Conservation (phyloP, 2,797 vertebrate species). For the Anomalospiza imberbis region DNA sequence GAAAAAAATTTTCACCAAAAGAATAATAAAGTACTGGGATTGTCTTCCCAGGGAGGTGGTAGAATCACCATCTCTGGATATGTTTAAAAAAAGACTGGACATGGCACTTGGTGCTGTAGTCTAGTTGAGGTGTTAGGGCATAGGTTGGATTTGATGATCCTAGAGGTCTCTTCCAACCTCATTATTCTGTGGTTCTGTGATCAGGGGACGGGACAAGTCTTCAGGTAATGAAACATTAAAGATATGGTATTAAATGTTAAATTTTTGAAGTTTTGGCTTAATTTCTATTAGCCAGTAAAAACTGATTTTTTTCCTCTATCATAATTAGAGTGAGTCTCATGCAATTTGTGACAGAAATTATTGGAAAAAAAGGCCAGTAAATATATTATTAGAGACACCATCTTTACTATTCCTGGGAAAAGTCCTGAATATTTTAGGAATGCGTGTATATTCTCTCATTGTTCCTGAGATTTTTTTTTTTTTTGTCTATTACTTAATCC, state of each 20-base stretch:
- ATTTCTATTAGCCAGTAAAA: neutral
- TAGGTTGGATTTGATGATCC: no score
- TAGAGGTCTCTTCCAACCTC: no score
- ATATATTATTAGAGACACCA: neutral
- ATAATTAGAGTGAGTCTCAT: accelerated
- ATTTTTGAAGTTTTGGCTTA: neutral
- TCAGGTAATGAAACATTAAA: neutral
- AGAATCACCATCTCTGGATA: no score
- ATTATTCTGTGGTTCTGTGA: no score
- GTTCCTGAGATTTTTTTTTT: neutral
- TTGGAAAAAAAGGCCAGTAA: neutral
- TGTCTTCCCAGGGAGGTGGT: no score
- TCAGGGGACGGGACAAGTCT: neutral
- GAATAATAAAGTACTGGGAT: no score
- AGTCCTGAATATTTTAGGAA: neutral
- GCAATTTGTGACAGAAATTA: neutral
- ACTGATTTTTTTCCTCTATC: neutral
- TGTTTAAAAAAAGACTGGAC: no score
- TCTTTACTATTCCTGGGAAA: neutral
- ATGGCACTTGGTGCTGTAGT: no score
- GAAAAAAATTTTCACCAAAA: no score
- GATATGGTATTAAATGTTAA: neutral
- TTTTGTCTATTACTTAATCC: neutral
- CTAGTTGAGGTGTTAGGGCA: no score
- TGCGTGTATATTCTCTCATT: neutral